phyloP scores from a whole-genome alignment of 2,888 invertebrate species.

The Brachyptera putata region DNA sequence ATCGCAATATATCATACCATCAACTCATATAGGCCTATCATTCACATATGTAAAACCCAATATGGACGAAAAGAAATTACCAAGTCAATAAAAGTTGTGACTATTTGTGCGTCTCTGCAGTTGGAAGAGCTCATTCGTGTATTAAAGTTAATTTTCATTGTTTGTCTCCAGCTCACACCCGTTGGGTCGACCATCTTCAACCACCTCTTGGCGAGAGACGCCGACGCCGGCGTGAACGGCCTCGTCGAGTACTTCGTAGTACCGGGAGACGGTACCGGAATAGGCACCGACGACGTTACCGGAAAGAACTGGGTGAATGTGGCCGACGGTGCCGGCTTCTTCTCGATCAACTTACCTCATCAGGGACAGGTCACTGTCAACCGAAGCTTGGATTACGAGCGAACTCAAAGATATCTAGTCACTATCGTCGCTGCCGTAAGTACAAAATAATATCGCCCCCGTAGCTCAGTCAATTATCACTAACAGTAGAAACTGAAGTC shows the following conservation, averaged over 20 bases:
- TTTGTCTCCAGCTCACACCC: constrained; percentile 67
- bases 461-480: no score
- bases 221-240: constrained; percentile 84
- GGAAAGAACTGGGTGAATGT: constrained; percentile 55
- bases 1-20: no score
- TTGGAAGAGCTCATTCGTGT: no score
- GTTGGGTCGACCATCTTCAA: constrained; percentile 83
- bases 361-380: constrained; percentile 86
- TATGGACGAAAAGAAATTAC: no score
- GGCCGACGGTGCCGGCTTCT: constrained; percentile 76
- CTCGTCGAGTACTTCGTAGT: constrained; percentile 82
- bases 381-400: constrained; percentile 82
- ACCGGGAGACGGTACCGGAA: constrained; percentile 55
- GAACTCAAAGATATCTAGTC: constrained; percentile 79
- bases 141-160: no score
- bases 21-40: no score
- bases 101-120: no score
- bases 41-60: no score
- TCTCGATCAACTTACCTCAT: constrained; percentile 81
- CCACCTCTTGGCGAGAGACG: constrained; percentile 72
- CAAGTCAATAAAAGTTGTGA: no score
- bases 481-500: no score
- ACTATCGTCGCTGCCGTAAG: constrained; percentile 80
- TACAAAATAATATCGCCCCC: no score
- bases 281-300: constrained; percentile 55